phyloP scores from a whole-genome alignment of 2,113 vertebrate species.

The Harpagus bidentatus region DNA sequence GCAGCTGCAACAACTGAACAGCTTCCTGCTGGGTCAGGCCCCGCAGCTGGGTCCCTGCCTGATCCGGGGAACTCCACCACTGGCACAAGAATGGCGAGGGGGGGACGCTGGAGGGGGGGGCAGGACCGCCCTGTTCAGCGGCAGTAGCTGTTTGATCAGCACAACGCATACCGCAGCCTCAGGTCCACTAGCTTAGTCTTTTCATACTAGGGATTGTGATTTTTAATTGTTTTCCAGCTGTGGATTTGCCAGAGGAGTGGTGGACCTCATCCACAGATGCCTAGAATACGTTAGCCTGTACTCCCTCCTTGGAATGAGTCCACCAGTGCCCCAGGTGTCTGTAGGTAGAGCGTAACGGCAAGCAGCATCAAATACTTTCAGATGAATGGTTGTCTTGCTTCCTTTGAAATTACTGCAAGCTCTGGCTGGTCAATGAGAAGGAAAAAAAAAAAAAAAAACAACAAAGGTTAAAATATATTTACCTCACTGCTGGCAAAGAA shows the following conservation, averaged over 20 bases:
- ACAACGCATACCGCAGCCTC: neutral
- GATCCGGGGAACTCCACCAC: neutral
- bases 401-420: neutral
- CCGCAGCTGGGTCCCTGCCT: neutral
- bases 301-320: neutral
- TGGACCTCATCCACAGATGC: neutral
- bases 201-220: neutral
- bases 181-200: neutral
- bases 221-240: neutral
- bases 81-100: neutral
- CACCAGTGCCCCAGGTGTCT: neutral
- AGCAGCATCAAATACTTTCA: neutral
- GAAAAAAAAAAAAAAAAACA: neutral
- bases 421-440: neutral
- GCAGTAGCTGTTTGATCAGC: neutral
- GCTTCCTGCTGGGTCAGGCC: neutral
- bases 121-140: neutral
- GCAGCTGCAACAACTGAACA: neutral
- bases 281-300: neutral
- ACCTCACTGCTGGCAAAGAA: neutral
- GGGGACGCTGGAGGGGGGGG: accelerated
- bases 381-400: neutral
- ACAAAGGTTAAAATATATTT: neutral
- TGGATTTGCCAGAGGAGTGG: neutral
- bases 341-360: neutral